phyloP scores from a whole-genome alignment of 2,888 invertebrate species.

The Drosophila setosimentum region DNA sequence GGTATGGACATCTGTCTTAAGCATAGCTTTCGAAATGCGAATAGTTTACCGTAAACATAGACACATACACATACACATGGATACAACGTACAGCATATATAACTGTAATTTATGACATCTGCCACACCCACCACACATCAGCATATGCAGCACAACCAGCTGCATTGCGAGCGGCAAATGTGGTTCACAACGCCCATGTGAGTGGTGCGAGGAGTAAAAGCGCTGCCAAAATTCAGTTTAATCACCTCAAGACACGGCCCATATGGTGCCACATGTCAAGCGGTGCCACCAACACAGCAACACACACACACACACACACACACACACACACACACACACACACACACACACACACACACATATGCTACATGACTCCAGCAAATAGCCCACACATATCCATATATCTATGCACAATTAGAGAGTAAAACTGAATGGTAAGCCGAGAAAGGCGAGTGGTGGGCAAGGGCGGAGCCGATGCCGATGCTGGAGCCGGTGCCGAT shows the following conservation, averaged over 20 bases:
- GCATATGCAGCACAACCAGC: conserved; percentile 24
- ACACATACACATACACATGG: not conserved
- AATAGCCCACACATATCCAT: conserved; percentile 39
- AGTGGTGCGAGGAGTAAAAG: conserved; percentile 51
- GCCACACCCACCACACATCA: conserved; percentile 50
- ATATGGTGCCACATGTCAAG: conserved; percentile 54
- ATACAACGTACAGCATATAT: not conserved
- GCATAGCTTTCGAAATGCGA: conserved; percentile 6
- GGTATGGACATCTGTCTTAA: not conserved
- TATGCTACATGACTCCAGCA: conserved; percentile 22
- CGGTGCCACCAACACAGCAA: conserved; percentile 54
- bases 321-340: not conserved
- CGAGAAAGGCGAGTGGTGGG: conserved; percentile 23
- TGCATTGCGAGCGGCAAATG: conserved; percentile 40
- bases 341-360: no score
- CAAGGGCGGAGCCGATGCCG: conserved; percentile 2
- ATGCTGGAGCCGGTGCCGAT: not conserved
- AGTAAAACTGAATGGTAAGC: conserved; percentile 19
- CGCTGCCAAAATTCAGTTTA: conserved; percentile 76
- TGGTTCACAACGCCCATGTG: conserved; percentile 51
- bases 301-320: not conserved
- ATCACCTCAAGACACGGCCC: conserved; percentile 72
- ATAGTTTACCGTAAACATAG: conserved; percentile 8
- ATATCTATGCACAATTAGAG: conserved; percentile 32
- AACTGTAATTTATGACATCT: conserved; percentile 62